phyloP scores from a whole-genome alignment of 1,140 invertebrate genomes.

The Apocrypta bakeri region DNA sequence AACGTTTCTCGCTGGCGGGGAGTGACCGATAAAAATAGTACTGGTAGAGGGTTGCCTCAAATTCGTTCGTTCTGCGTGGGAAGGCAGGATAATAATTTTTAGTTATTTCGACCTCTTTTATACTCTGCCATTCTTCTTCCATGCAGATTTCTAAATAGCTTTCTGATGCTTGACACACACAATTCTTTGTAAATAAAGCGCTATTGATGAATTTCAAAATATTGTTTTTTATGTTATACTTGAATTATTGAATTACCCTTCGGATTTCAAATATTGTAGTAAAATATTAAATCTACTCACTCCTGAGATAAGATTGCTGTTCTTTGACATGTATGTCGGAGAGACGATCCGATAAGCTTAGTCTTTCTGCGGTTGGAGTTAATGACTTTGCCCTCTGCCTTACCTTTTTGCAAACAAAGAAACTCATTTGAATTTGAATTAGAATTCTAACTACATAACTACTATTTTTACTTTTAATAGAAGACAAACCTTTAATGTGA shows the following conservation, averaged over 20 bases:
- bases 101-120: slow-evolving; percentile 47
- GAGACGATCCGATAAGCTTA: slow-evolving; percentile 39
- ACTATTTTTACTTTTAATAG: not conserved
- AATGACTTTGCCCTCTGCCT: slow-evolving; percentile 44
- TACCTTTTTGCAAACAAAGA: slow-evolving; percentile 21
- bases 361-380: slow-evolving; percentile 41
- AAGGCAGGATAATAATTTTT: slow-evolving; percentile 50
- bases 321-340: slow-evolving; percentile 47
- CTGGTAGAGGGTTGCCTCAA: slow-evolving; percentile 48
- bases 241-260: not conserved
- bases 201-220: not conserved
- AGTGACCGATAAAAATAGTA: slow-evolving; percentile 62
- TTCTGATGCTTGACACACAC: not conserved
- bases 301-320: slow-evolving; percentile 43
- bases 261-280: not conserved
- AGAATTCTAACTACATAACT: not conserved
- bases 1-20: slow-evolving; percentile 22
- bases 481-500: slow-evolving; percentile 82
- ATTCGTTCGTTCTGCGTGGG: slow-evolving; percentile 42
- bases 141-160: not conserved
- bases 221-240: not conserved
- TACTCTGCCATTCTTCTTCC: slow-evolving; percentile 8
- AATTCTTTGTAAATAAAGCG: not conserved
- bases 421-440: not conserved
- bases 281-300: slow-evolving; percentile 30